Conservation (phyloP, 2,797 vertebrate genomes). For the Esox masquinongy region DNA sequence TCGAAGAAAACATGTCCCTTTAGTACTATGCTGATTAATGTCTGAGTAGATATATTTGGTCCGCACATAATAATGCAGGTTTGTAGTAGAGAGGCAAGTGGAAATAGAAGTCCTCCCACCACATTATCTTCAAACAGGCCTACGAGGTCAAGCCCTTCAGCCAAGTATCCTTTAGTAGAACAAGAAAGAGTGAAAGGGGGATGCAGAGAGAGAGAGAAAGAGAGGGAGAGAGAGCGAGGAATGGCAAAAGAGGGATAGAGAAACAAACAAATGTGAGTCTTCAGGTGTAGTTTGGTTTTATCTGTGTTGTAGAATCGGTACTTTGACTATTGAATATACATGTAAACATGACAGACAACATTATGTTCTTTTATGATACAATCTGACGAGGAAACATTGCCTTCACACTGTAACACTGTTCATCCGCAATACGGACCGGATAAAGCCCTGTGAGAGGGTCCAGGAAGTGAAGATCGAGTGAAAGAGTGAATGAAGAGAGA, state of each 20-base stretch:
- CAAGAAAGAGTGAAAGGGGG: constrained; percentile 74
- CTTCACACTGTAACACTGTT: too few relatives aligned
- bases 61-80: constrained; percentile 83
- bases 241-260: background rate
- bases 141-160: constrained; percentile 84
- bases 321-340: too few relatives aligned
- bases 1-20: background rate
- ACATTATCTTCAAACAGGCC: constrained; percentile 79
- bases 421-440: too few relatives aligned
- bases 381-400: too few relatives aligned
- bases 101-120: constrained; percentile 82
- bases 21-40: constrained; percentile 60
- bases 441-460: constrained; percentile 58
- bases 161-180: constrained; percentile 94
- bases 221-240: constrained; percentile 10
- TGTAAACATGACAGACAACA: too few relatives aligned
- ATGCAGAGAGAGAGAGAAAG: constrained; percentile 44
- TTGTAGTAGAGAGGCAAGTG: constrained; percentile 83
- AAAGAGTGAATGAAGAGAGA: constrained; percentile 47
- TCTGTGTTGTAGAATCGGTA: too few relatives aligned
- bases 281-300: constrained; percentile 16
- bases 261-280: constrained; percentile 66
- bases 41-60: constrained; percentile 79
- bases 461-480: background rate
- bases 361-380: too few relatives aligned